Base-by-base conservation (phyloP, 1,140 invertebrate genomes). In the Musca vetustissima region DNA sequence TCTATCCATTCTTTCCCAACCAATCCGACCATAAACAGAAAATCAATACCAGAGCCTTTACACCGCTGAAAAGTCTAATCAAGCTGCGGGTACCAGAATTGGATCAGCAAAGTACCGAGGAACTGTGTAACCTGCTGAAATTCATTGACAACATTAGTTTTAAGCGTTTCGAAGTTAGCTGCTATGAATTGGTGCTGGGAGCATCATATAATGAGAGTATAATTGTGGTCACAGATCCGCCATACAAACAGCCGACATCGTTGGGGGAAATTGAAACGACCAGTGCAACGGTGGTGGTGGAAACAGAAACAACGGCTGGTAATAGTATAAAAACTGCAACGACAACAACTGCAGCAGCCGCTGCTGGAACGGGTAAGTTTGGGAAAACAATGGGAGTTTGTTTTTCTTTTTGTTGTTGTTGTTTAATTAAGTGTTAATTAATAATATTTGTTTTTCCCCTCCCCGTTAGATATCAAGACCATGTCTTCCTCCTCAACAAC, bases 1-100 rank as follows among this genome's bases (percentile, higher is more conserved):
- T 43, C 36, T 65, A n/a, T 32, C 25, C 52, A 48, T 67, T 57
- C 25, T 67, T 67, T 47, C 66, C 11, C 19, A 52, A 55, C 65
- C 43, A 19, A 50, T 69, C 43, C 28, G 8, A 28, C 48, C 64
- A 50, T 69, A 43, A 25, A 75, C 77, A 82, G 80, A 73, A 76
- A 78, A 81, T 82, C 76, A 80, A 82, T 82, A 78, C 74, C 52
- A 66, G 57, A 76, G 80, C 80, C 72, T 81, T 82, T 66, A 68
- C 72, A 69, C 75, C 78, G 70, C 73, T 82, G 48, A 73, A 70
- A 67, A 73, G 77, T 36, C 68, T 82, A 67, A 75, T 76, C 66
- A 82, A 79, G 74, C 72, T 82, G 9, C 77, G 76, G 67, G 64
- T 82, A 68, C 77, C 80, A 22, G 75, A 80, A 53, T 69, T 82